Base-by-base conservation (phyloP, 2,888 invertebrate genomes). In the Teinopalpus imperialis region DNA sequence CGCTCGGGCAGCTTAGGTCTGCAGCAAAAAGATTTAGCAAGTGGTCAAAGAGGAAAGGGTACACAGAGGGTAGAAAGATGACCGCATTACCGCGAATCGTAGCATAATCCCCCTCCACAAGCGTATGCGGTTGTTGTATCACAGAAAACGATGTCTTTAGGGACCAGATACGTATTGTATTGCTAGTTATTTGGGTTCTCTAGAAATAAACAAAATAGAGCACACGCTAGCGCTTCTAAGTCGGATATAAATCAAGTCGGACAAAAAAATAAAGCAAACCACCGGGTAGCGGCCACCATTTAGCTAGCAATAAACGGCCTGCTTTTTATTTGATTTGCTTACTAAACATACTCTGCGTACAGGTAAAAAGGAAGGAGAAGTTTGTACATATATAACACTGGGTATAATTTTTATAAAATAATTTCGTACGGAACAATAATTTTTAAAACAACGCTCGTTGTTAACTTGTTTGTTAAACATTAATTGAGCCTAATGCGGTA, bases 21-120 rank as follows among this genome's bases (percentile, higher is more conserved):
- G 35, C 69, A 66, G 66, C 57, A 59, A 66, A 74, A 68, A 72
- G 69, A 73, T 78, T 74, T 73, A 73, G 66, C 66, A 68, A 74
- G 47, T 71, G 72, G 73, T 65, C 67, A 66, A 61, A 69, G 59
- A 63, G 64, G 54, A 70, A 69, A 73, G 66, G 69, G 63, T 62
- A 52, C 36, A 45, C 36, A 48, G 42, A 39, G 54, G 54, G 53
- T 62, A 63, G 61, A 66, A 61, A 70, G 66, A 52, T 54, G 57
- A 66, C 74, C 73, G 66, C 71, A 72, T 75, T 74, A 78, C 74
- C 72, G 63, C 77, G 74, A 77, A 75, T 74, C 68, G 70, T 63
- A 61, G 67, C 60, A 68, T 80, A 75, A 81, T 81, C 77, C 77
- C 37, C 63, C 58, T 59, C 53, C 66, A 63, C 72, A 74, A 76